Evolutionary conservation across 2,797 vertebrate species (phyloP), one percentile per base, ranked within the genome.

Genomic region (Hypotaenidia philippensis): DNA sequence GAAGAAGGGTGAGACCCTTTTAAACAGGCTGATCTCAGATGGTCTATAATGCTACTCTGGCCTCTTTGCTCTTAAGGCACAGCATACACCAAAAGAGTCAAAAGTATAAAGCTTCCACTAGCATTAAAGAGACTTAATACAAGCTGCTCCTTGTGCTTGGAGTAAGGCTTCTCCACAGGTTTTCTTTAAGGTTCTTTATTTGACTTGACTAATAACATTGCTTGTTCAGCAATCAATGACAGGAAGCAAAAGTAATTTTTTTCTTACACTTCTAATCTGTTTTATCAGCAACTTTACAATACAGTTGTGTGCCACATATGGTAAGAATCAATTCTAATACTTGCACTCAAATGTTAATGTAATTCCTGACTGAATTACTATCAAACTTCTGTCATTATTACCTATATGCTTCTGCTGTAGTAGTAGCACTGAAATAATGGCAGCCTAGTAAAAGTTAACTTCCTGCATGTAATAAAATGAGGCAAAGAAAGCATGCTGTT

Each of bases 241-340:
- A 20, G 53, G 78, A 96, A 83, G 53, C 18, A 70, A 87, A 85
- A 89, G 26, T 87, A 87, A 78, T 36, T 32, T 92, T 68, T 66
- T 83, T 52, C 32, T 85, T 89, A 68, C 3, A 57, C n/a, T 47
- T 81, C 66, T 83, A 25, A 87, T 90, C 66, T 93, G 45, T 92
- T 89, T 93, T 53, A 80, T 91, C 82, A 92, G 84, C 69, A 64
- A 80, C 69, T 94, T 91, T 75, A 85, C 57, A 77, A 38, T 74
- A 66, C 23, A 81, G 45, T 81, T 90, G 49, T 44, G 31, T 91
- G 61, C 32, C 50, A 61, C 9, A 81, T 85, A 71, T 38, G 65
- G 76, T 75, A 96, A 94, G 82, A 90, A 78, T 75, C 13, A 63
- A 55, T 68, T 86, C 57, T 77, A 60, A 63, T 83, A 41, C 5